These are phyloP conservation scores for Takifugu flavidus DNA, from an alignment of 2,113 vertebrate genomes.

Conservation along the genomic window DNA sequence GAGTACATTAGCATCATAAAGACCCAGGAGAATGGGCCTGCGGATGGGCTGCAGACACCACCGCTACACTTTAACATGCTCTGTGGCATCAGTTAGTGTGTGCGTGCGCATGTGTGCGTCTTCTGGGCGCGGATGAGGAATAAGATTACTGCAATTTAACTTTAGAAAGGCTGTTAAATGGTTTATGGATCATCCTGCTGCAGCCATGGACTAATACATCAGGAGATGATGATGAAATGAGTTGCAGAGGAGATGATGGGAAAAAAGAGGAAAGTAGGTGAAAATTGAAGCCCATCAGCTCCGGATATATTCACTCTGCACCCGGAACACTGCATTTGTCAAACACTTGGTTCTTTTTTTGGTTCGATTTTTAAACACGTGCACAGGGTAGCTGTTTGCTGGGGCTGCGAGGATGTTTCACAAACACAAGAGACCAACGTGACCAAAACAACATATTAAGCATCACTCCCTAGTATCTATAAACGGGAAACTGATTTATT, in stretches of 20 bases:
- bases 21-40: slow-evolving; percentile 70
- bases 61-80: slow-evolving; percentile 61
- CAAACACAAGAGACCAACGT: not conserved
- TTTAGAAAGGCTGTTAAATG: slow-evolving; percentile 70
- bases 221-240: slow-evolving; percentile 43
- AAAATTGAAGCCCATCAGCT: slow-evolving; percentile 8
- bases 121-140: slow-evolving; percentile 50
- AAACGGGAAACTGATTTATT: no score
- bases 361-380: not conserved
- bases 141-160: slow-evolving; percentile 71
- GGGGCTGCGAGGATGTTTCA: no score
- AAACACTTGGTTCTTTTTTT: not conserved
- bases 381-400: not conserved
- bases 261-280: slow-evolving; percentile 14
- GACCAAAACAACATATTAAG: not conserved
- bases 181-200: slow-evolving; percentile 68
- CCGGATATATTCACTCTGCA: slow-evolving; percentile 1
- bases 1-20: slow-evolving; percentile 83
- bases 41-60: slow-evolving; percentile 63
- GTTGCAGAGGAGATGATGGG: slow-evolving; percentile 11
- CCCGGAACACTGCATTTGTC: not conserved
- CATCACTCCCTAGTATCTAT: not conserved
- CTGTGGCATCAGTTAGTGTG: slow-evolving; percentile 39
- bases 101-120: slow-evolving; percentile 20
- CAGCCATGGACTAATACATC: slow-evolving; percentile 52